Percentiles rank a stretch among this genome's conserved stretches.
Conservation (phyloP, 37 sponge, comb jelly and placozoan species). For the Eunapius fragilis region DNA sequence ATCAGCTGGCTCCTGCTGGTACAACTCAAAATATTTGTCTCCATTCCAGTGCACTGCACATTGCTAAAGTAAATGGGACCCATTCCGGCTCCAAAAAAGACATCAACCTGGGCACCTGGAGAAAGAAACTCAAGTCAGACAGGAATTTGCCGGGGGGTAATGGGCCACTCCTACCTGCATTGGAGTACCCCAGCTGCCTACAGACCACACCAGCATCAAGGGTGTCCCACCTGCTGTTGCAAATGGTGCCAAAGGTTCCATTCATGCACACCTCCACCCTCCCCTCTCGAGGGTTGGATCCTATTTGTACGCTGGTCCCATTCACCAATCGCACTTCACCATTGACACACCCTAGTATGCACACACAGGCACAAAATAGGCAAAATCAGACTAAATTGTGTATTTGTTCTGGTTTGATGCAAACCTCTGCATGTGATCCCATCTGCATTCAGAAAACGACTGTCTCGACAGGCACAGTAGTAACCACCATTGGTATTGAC, state of each 20-base stretch:
- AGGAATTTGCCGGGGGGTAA: background rate
- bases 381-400: background rate
- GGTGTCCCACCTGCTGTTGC: background rate
- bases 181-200: background rate
- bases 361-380: background rate
- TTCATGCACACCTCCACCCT: conserved; percentile 14
- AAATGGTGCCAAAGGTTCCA: background rate
- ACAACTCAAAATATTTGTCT: conserved; percentile 6
- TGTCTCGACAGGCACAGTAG: background rate
- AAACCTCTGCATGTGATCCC: conserved; percentile 18
- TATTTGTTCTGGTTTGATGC: background rate
- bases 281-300: background rate
- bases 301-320: conserved; percentile 2
- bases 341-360: conserved; percentile 6
- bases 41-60: conserved; percentile 26
- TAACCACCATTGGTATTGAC: background rate
- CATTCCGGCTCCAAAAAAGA: conserved; percentile 19
- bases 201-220: background rate
- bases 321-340: conserved; percentile 19
- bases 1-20: background rate
- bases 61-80: conserved; percentile 36
- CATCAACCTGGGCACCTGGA: background rate
- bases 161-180: background rate
- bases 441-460: conserved; percentile 3
- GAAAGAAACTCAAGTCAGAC: background rate